phyloP scores from a whole-genome alignment of 92 coral and sea anemone species.

The Actinostola sp. region DNA sequence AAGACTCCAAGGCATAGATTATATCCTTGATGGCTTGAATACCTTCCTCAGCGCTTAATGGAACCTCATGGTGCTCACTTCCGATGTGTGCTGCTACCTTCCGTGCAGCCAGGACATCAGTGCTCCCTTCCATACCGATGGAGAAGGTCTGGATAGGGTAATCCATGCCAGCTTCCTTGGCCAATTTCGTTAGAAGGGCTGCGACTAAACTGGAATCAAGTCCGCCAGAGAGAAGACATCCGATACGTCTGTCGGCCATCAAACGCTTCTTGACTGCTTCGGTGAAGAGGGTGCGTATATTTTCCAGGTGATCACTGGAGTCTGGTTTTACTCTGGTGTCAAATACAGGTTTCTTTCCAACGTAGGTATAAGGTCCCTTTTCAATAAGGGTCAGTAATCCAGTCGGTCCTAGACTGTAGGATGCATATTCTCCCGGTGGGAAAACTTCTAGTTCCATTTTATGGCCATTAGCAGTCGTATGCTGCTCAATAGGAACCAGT shows the following conservation, averaged over 20 bases:
- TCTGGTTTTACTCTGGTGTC: conserved; percentile 70
- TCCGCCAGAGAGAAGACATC: conserved; percentile 97
- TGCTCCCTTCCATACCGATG: conserved; percentile 96
- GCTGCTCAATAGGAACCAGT: conserved; percentile 68
- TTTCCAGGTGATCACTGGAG: conserved; percentile 74
- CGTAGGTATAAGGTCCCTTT: conserved; percentile 78
- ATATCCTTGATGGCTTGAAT: conserved; percentile 85
- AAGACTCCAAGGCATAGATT: conserved; percentile 83
- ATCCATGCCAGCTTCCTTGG: conserved; percentile 89
- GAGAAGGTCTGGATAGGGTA: conserved; percentile 99
- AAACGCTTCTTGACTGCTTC: conserved; percentile 96
- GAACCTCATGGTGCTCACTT: conserved; percentile 93
- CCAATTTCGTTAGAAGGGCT: conserved; percentile 87
- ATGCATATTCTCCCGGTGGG: conserved; percentile 88
- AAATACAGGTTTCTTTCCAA: conserved; percentile 89
- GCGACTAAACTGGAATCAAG: conserved; percentile 99
- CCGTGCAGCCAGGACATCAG: conserved; percentile 90
- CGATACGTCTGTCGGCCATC: conserved; percentile 99
- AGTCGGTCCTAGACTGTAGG: conserved; percentile 59
- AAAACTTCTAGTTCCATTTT: conserved; percentile 74
- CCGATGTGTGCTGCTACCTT: conserved; percentile 82
- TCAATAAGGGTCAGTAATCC: conserved; percentile 66
- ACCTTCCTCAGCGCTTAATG: conserved; percentile 87
- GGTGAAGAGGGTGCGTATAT: conserved; percentile 75
- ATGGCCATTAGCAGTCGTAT: conserved; percentile 69